Evolutionary conservation across 2,888 invertebrate species (phyloP), one percentile per base, ranked within the genome.

Genomic region (Pristionchus fissidentatus): DNA sequence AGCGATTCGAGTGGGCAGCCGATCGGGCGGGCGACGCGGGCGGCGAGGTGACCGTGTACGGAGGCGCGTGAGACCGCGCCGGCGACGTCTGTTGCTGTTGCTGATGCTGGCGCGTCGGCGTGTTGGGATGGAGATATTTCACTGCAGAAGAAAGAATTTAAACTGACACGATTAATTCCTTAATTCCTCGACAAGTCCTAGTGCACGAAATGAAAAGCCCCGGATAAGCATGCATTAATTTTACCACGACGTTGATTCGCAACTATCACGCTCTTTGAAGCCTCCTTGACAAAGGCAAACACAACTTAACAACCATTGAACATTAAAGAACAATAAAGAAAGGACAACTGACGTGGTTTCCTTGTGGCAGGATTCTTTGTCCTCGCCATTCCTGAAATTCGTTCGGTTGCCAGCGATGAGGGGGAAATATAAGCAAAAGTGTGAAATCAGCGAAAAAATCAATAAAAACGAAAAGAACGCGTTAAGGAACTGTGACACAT

Each of bases 61-160:
- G n/a, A n/a, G n/a, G n/a, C n/a, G n/a, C n/a, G n/a, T n/a, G n/a
- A n/a, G n/a, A n/a, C n/a, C n/a, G n/a, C n/a, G n/a, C n/a, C n/a
- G n/a, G n/a, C n/a, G n/a, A n/a, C n/a, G n/a, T n/a, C n/a, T n/a
- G n/a, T n/a, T n/a, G n/a, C n/a, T n/a, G n/a, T n/a, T n/a, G n/a
- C n/a, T n/a, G n/a, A n/a, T n/a, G n/a, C n/a, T n/a, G 38, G 41
- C 66, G 66, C 66, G 38, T 35, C 66, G 66, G 66, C 38, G 66
- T 66, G 22, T 66, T 66, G 38, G 66, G 38, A 38, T 66, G 5
- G 3, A 35, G 66, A 10, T 19, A 3, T 7, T 35, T 19, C 38
- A 66, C 66, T 66, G 22, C 35, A 66, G 19, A 8, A n/a, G 13
- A 29, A 57, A 57, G 4, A 19, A 57, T n/a, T 13, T 57, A 57